phyloP scores from a whole-genome alignment of 1,140 invertebrate genomes.

The Patella vulgata region DNA sequence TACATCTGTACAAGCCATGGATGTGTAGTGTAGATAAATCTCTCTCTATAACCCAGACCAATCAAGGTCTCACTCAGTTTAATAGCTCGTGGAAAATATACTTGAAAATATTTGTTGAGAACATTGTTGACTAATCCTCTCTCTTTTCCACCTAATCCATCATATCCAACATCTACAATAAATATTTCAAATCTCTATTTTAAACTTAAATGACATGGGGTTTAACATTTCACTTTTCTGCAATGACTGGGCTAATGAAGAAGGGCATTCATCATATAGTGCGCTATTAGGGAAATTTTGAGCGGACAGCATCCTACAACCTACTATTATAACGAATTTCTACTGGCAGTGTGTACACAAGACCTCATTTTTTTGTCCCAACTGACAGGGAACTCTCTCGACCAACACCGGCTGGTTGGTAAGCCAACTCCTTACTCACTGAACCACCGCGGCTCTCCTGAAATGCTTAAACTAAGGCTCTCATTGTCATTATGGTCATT shows the following conservation, averaged over 20 bases:
- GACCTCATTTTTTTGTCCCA: too few relatives aligned
- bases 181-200: not conserved
- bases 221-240: not conserved
- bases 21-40: slow-evolving; percentile 61
- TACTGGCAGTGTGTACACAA: too few relatives aligned
- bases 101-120: slow-evolving; percentile 52
- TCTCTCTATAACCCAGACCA: slow-evolving; percentile 41
- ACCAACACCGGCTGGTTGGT: too few relatives aligned
- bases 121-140: slow-evolving; percentile 54
- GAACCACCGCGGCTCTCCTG: too few relatives aligned
- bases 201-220: not conserved
- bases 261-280: too few relatives aligned
- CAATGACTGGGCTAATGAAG: too few relatives aligned
- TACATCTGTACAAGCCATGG: slow-evolving; percentile 59
- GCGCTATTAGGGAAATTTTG: too few relatives aligned
- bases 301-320: not conserved
- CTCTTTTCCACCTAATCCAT: slow-evolving; percentile 34
- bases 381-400: not conserved
- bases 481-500: too few relatives aligned
- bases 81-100: slow-evolving; percentile 54
- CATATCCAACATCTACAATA: slow-evolving; percentile 56
- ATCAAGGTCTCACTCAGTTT: slow-evolving; percentile 37
- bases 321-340: too few relatives aligned
- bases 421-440: too few relatives aligned
- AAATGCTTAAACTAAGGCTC: too few relatives aligned